Evolutionary conservation across 2,113 vertebrate species (phyloP).

Genomic region (Antennarius striatus): DNA sequence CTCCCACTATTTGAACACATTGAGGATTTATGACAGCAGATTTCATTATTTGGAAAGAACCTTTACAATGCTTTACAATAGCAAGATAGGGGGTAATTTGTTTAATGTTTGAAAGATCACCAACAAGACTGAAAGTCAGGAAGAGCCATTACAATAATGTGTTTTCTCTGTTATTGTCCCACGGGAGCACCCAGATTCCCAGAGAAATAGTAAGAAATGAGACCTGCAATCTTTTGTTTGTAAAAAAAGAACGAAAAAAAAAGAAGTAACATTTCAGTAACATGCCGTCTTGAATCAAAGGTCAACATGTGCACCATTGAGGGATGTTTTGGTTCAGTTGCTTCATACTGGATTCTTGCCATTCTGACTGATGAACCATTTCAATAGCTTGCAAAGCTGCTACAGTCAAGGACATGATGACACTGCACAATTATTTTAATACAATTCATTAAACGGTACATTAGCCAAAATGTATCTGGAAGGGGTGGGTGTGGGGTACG

Average conservation of each 20-base stretch:
- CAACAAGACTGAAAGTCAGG: slow-evolving; percentile 29
- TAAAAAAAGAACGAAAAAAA: neutral
- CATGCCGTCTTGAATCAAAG: slow-evolving; percentile 23
- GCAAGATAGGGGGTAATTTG: slow-evolving; percentile 55
- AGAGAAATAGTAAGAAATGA: slow-evolving; percentile 5
- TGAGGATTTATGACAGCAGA: slow-evolving; percentile 16
- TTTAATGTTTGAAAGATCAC: slow-evolving; percentile 59
- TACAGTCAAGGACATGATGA: slow-evolving; percentile 55
- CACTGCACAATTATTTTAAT: slow-evolving; percentile 29
- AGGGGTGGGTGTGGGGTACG: slow-evolving; percentile 17
- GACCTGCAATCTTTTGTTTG: neutral
- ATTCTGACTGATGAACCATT: slow-evolving; percentile 22
- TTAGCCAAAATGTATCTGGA: slow-evolving; percentile 60
- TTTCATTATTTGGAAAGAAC: slow-evolving; percentile 38
- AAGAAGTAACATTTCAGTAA: neutral
- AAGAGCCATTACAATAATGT: slow-evolving; percentile 57
- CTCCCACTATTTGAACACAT: slow-evolving; percentile 2
- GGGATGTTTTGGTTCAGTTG: slow-evolving; percentile 6
- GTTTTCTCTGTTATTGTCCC: slow-evolving; percentile 44
- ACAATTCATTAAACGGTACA: slow-evolving; percentile 59
- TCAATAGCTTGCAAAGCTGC: slow-evolving; percentile 8
- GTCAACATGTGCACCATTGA: slow-evolving; percentile 3
- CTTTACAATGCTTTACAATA: slow-evolving; percentile 35
- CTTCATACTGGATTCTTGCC: slow-evolving; percentile 3
- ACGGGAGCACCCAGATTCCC: slow-evolving; percentile 3